phyloP scores from a whole-genome alignment of 1,140 invertebrate genomes.

The Aphaenogaster floridana region DNA sequence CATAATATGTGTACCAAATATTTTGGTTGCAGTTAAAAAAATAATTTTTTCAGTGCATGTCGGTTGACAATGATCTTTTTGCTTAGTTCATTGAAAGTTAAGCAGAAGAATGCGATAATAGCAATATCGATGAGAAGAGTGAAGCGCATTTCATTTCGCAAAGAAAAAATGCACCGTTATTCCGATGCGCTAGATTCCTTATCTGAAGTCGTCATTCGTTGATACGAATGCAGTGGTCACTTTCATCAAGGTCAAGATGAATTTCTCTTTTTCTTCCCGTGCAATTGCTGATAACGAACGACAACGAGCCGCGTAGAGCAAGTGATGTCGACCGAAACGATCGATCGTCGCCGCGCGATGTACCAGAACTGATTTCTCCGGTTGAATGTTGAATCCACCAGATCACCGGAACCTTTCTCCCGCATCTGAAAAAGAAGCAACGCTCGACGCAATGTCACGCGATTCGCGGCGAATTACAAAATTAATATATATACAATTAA shows the following conservation, averaged over 20 bases:
- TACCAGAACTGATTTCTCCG: slow-evolving; percentile 67
- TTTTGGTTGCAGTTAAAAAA: no score
- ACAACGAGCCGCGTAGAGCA: slow-evolving; percentile 19
- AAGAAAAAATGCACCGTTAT: slow-evolving; percentile 18
- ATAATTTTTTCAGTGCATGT: neutral
- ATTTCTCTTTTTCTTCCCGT: slow-evolving; percentile 60
- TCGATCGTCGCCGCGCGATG: slow-evolving; percentile 25
- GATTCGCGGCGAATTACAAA: slow-evolving; percentile 20
- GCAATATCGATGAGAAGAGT: neutral
- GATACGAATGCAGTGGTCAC: slow-evolving; percentile 24
- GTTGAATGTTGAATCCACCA: neutral
- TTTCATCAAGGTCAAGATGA: slow-evolving; percentile 67
- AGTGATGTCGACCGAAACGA: slow-evolving; percentile 54
- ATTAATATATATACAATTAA: slow-evolving; percentile 3
- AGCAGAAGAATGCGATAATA: neutral
- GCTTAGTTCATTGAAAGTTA: neutral
- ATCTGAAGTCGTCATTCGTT: slow-evolving; percentile 27
- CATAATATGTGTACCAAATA: no score
- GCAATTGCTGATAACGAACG: slow-evolving; percentile 68
- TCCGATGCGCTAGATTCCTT: neutral
- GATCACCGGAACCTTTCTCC: slow-evolving; percentile 35
- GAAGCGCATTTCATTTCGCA: neutral
- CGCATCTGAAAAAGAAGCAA: neutral
- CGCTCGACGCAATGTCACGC: neutral
- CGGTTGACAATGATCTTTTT: neutral